Evolutionary conservation across 2,113 vertebrate species (phyloP), one percentile per base, ranked within the genome.

Genomic region (Dascyllus trimaculatus): DNA sequence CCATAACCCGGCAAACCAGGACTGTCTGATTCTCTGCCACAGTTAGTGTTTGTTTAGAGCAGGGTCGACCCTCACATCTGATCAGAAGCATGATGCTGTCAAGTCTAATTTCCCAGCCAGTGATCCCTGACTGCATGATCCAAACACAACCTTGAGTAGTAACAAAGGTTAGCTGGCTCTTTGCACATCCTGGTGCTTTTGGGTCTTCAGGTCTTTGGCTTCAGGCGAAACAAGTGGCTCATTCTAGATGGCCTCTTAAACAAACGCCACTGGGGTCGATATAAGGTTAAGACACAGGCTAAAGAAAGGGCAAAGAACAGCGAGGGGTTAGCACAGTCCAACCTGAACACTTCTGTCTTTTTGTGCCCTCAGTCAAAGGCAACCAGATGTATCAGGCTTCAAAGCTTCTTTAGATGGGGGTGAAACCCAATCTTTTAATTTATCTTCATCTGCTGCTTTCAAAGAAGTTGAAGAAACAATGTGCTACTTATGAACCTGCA

Each of bases 301-400:
- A 64, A 78, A 76, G 67, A 75, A 18, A 74, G 71, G 70, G 40
- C 73, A 75, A 65, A 65, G 77, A 61, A 68, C 78, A 69, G 45
- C 21, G 35, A 59, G 64, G 65, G 64, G 58, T 79, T 80, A 70
- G 72, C 87, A 58, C 2, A 14, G 46, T 79, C 75, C 75, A 80
- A 82, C 68, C 35, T 73, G 86, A 59, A 75, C 86, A 86, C 71
- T 80, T 86, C 56, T 71, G 66, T 26, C 26, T 84, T 74, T 71
- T 40, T 71, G 59, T 45, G 60, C 66, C 63, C 53, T 79, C 45
- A 74, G 85, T 90, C 89, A 89, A 88, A 90, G 80, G 68, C 78
- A 71, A 78, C 71, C 88, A 89, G 79, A 91, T 89, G 83, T 89
- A 90, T 92, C 88, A 80, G 69, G 84, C 83, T 92, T 93, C 91